A percentile compares a stretch with the other conserved stretches of the same genome.
phyloP scores from a whole-genome alignment of 2,113 vertebrate genomes.

The Lontra canadensis region DNA sequence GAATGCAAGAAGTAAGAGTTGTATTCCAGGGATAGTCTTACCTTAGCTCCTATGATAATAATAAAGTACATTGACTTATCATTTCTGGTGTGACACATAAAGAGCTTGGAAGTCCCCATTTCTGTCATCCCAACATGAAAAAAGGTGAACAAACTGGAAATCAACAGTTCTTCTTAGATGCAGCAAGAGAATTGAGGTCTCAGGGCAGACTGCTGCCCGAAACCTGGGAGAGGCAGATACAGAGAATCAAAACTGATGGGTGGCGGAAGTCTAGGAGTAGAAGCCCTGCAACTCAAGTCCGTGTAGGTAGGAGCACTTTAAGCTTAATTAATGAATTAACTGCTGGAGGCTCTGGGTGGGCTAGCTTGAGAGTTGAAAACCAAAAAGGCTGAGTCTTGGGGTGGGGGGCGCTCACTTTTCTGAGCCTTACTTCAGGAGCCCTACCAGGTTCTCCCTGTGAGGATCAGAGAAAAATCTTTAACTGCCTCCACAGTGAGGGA shows the following conservation, averaged over 20 bases:
- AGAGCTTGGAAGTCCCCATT: background rate
- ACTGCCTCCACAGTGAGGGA: background rate
- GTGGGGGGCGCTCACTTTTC: background rate
- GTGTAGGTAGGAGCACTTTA: background rate
- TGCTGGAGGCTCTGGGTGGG: background rate
- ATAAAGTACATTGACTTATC: background rate
- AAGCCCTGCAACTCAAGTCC: background rate
- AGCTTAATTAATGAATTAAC: background rate
- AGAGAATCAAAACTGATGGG: background rate
- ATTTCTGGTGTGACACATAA: slow-evolving; percentile 4
- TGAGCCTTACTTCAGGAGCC: background rate
- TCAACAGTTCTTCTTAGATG: background rate
- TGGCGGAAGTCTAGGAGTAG: background rate
- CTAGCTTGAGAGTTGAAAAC: slow-evolving; percentile 7
- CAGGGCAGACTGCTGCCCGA: background rate
- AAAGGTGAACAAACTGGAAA: background rate
- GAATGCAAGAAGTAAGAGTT: background rate
- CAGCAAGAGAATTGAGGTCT: background rate
- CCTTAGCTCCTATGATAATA: background rate
- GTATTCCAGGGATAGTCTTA: background rate
- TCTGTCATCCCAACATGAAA: background rate
- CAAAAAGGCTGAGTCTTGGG: background rate
- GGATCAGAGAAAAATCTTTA: background rate
- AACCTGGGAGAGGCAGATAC: background rate
- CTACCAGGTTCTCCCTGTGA: background rate